Conservation (phyloP, 1,140 invertebrate genomes). For the Monomorium pharaonis region DNA sequence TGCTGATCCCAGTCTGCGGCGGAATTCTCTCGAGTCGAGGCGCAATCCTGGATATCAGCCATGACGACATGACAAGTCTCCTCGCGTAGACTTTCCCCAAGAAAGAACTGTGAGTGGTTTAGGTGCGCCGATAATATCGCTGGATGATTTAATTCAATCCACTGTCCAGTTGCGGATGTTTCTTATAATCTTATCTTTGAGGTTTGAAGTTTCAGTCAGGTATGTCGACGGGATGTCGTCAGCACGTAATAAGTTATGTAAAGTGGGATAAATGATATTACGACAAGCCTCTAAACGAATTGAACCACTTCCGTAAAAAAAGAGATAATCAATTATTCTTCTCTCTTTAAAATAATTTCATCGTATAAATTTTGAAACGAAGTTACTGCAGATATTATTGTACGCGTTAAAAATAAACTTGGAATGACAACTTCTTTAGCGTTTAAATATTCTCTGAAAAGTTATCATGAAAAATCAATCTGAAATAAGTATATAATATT, state of each 20-base stretch:
- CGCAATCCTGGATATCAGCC: slow-evolving; percentile 63
- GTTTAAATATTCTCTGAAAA: neutral
- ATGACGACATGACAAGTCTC: slow-evolving; percentile 59
- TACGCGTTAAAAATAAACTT: neutral
- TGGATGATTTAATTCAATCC: slow-evolving; percentile 42
- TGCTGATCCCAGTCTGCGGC: slow-evolving; percentile 54
- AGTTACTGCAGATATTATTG: neutral
- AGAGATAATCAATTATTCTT: neutral
- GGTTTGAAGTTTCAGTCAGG: neutral
- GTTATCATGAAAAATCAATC: neutral
- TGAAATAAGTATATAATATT: slow-evolving; percentile 12
- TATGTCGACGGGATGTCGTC: neutral
- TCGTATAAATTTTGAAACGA: neutral
- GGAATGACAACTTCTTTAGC: neutral
- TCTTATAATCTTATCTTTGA: slow-evolving; percentile 11
- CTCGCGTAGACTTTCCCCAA: slow-evolving; percentile 1
- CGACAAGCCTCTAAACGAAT: neutral
- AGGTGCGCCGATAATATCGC: slow-evolving; percentile 46
- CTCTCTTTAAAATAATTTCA: neutral
- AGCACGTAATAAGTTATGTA: neutral
- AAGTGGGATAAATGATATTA: neutral
- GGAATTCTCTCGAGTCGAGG: slow-evolving; percentile 56
- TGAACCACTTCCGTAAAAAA: neutral
- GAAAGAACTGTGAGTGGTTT: neutral
- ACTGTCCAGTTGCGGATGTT: neutral